phyloP scores from a whole-genome alignment of 1,140 invertebrate genomes.

The Teleopsis dalmanni region DNA sequence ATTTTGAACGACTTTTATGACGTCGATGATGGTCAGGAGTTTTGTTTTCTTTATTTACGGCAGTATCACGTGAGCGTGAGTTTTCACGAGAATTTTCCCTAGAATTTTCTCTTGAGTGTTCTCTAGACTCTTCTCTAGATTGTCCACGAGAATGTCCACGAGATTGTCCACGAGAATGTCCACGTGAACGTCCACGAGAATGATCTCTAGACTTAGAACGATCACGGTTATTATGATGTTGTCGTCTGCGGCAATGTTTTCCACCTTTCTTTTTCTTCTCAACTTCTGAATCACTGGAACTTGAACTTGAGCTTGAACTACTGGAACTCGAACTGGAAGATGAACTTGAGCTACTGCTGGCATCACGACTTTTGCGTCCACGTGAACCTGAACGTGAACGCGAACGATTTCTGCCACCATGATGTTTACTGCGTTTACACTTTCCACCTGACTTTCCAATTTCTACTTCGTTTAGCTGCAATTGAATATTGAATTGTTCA shows the following conservation, averaged over 20 bases:
- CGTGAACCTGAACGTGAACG: background rate
- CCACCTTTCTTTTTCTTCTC: background rate
- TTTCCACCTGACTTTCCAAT: background rate
- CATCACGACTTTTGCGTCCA: background rate
- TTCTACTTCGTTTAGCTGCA: background rate
- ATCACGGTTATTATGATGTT: conserved; percentile 2
- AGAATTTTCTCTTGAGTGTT: background rate
- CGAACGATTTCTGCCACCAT: background rate
- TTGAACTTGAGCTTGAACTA: conserved; percentile 2
- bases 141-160: conserved; percentile 2
- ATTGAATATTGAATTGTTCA: too few relatives aligned
- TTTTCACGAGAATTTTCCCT: background rate
- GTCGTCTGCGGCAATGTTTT: background rate
- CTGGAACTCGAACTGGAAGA: too few relatives aligned
- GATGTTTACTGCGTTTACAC: background rate
- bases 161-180: background rate
- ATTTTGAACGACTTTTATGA: background rate
- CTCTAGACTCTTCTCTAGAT: background rate
- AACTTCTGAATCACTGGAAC: conserved; percentile 4
- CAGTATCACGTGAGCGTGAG: background rate
- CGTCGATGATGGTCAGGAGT: background rate
- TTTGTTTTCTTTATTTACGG: background rate
- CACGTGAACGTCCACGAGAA: conserved; percentile 2
- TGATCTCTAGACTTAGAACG: conserved; percentile 5
- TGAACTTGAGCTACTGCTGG: background rate